Evolutionary conservation across 2,888 invertebrate species (phyloP).

Genomic region (Trichogramma evanescens): DNA sequence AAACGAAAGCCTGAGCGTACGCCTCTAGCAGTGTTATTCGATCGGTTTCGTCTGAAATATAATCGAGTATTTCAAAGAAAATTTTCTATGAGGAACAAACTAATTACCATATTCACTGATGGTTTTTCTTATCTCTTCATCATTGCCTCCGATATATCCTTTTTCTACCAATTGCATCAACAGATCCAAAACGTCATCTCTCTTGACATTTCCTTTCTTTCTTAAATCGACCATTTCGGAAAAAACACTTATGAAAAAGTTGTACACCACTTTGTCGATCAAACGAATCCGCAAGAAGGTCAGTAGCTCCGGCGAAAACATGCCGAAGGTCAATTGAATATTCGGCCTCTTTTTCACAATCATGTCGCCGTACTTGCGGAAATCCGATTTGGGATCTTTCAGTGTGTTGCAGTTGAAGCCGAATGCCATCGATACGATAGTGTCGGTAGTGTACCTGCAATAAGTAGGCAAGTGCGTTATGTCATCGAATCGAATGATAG

Average conservation of each 20-base stretch:
- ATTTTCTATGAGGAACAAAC: neutral
- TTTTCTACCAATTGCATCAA: constrained; percentile 40
- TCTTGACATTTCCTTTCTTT: constrained; percentile 31
- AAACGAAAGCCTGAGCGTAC: constrained; percentile 47
- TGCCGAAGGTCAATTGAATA: constrained; percentile 18
- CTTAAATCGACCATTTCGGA: constrained; percentile 38
- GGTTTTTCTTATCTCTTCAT: neutral
- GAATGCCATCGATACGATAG: constrained; percentile 36
- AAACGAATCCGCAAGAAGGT: constrained; percentile 29
- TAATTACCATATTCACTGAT: neutral
- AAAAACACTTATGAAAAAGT: constrained; percentile 41
- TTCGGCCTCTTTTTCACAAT: constrained; percentile 10
- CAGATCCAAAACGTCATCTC: constrained; percentile 42
- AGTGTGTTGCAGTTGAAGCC: constrained; percentile 35
- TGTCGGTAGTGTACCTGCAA: constrained; percentile 32
- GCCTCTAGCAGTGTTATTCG: constrained; percentile 31
- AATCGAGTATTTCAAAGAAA: neutral
- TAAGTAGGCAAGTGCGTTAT: neutral
- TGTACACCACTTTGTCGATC: constrained; percentile 25
- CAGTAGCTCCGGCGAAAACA: constrained; percentile 31
- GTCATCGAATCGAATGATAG: neutral
- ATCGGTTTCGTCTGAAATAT: neutral
- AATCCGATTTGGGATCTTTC: constrained; percentile 31
- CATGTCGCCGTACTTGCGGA: constrained; percentile 34
- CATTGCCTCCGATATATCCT: constrained; percentile 28